Evolutionary conservation across 1,140 invertebrate genomes (phyloP).

Genomic region (Cardiocondyla obscurior): DNA sequence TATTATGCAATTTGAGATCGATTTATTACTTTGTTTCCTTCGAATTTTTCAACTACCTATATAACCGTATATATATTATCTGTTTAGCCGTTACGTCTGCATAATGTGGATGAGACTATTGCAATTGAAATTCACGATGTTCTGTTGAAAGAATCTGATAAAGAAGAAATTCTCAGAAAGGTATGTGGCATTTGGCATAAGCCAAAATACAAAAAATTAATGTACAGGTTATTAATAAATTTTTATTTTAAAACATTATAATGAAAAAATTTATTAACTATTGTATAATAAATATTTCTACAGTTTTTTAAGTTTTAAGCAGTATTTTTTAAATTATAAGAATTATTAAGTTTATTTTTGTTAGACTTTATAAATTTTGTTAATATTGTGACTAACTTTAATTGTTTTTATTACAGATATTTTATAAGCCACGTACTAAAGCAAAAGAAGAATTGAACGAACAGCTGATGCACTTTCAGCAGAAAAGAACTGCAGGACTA

Average conservation of each 20-base stretch:
- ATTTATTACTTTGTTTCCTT: too few species aligned
- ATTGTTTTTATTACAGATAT: conserved; percentile 84
- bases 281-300: not conserved
- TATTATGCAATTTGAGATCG: not conserved
- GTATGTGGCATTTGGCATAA: conserved; percentile 82
- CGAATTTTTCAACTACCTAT: too few species aligned
- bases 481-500: conserved; percentile 94
- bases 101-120: conserved; percentile 93
- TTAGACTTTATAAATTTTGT: not conserved
- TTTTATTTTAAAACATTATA: not conserved
- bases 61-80: conserved; percentile 60
- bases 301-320: not conserved
- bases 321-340: not conserved
- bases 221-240: not conserved
- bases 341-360: not conserved
- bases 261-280: not conserved
- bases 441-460: conserved; percentile 94
- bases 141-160: conserved; percentile 91
- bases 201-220: not conserved
- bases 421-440: conserved; percentile 92
- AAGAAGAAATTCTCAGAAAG: conserved; percentile 94
- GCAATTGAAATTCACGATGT: conserved; percentile 95
- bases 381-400: conserved; percentile 40
- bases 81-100: conserved; percentile 90
- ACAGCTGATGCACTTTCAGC: conserved; percentile 95